phyloP scores from a whole-genome alignment of 2,113 vertebrate species.

The Anarhynchus alexandrinus region DNA sequence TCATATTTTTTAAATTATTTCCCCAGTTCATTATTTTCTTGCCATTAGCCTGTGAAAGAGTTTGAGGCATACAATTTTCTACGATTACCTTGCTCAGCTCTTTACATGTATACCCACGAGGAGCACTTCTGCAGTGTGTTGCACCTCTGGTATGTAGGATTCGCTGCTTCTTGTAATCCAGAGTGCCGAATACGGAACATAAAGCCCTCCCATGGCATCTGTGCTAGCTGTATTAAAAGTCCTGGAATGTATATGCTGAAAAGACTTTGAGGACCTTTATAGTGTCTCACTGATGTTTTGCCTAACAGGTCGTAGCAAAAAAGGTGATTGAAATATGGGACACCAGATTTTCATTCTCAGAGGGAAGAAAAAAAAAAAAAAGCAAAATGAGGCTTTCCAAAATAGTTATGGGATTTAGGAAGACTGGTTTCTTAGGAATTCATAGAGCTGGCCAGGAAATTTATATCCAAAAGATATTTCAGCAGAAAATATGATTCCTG shows the following conservation, averaged over 20 bases:
- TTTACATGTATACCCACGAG: rapidly evolving
- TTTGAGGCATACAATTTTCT: background rate
- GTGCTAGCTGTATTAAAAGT: background rate
- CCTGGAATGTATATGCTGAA: background rate
- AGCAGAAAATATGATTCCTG: background rate
- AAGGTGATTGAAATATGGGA: background rate
- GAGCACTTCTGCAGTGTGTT: background rate
- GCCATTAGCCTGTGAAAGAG: background rate
- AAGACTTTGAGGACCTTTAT: background rate
- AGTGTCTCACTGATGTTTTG: background rate
- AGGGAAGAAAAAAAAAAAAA: background rate
- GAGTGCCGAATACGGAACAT: background rate
- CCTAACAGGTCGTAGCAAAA: background rate
- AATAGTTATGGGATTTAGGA: background rate
- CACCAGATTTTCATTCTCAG: background rate
- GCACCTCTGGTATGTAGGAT: background rate
- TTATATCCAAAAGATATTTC: background rate
- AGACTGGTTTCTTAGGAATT: background rate
- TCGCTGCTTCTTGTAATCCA: background rate
- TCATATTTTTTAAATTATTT: background rate
- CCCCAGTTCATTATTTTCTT: background rate
- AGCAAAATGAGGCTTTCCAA: background rate
- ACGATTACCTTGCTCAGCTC: background rate
- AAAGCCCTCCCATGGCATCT: background rate
- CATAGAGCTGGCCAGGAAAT: background rate